Evolutionary conservation across 1,140 invertebrate genomes (phyloP), one percentile per base, ranked within the genome.

Genomic region (Drosophila neocordata): DNA sequence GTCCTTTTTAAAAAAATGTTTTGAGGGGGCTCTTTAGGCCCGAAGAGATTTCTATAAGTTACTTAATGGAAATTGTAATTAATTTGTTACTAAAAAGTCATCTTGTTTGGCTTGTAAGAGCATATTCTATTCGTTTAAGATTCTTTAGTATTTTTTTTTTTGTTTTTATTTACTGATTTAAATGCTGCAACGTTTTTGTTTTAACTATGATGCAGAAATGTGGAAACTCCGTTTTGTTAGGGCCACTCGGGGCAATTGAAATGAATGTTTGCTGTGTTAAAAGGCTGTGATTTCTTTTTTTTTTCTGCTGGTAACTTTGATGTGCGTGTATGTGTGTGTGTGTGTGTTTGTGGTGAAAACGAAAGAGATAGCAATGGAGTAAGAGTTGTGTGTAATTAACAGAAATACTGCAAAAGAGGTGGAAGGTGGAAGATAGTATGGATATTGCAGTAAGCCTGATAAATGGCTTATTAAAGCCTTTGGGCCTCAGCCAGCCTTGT

Each of bases 181-280:
- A 67, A 74, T 75, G 71, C 73, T 62, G 71, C 71, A 68, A 75
- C 63, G 73, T 57, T 70, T 38, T 44, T 35, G 63, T 73, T 73
- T 73, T 73, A 73, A 59, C 59, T 58, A 56, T 38, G 44, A 56
- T 35, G 35, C 38, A 37, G 55, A 13, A 18, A 9, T 12, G 69
- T 60, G 27, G 55, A 31, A 22, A 31, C 27, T 51, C 38, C 60
- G 58, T n/a, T 31, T 7, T 37, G 53, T 51, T 38, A 68, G 59
- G 66, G 69, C 63, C 79, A 82, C 79, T 71, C 56, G 73, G 69
- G 66, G 65, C 80, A 84, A 84, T 84, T 84, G 77, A 84, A 84
- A 84, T 77, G 81, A 85, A 84, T 85, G 73, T 84, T 85, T 80
- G 81, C 73, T 65, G 81, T 84, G 81, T 84, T 84, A 85, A 80